Conservation (phyloP, 2,113 vertebrate species). For the Rhabdomys dilectus region DNA sequence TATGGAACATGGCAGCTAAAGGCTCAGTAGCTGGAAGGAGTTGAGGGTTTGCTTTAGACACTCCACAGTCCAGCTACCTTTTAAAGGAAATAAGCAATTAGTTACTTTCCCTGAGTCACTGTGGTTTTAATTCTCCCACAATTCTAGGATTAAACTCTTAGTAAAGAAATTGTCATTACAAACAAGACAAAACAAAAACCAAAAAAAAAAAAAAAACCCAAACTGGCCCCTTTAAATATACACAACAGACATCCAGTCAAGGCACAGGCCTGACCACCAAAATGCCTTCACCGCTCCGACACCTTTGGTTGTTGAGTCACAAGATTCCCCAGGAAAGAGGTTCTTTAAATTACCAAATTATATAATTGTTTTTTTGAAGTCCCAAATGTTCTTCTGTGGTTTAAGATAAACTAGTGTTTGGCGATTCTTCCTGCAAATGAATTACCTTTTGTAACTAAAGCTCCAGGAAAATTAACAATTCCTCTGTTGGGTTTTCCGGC, state of each 20-base stretch:
- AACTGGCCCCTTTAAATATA: slow-evolving; percentile 63
- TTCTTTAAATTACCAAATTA: slow-evolving; percentile 58
- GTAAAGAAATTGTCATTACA: slow-evolving; percentile 83
- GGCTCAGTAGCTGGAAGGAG: slow-evolving; percentile 46
- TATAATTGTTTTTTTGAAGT: slow-evolving; percentile 60
- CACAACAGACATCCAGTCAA: slow-evolving; percentile 28
- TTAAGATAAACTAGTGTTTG: slow-evolving; percentile 65
- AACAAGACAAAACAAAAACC: not conserved
- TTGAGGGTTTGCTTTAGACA: slow-evolving; percentile 75
- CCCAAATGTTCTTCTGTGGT: slow-evolving; percentile 56
- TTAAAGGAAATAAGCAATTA: slow-evolving; percentile 85
- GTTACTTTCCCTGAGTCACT: slow-evolving; percentile 82
- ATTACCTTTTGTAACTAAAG: slow-evolving; percentile 36
- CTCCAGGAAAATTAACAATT: slow-evolving; percentile 32
- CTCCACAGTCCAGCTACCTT: slow-evolving; percentile 73
- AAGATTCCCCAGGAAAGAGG: slow-evolving; percentile 58
- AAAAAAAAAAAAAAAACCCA: slow-evolving; percentile 15
- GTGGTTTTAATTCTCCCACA: slow-evolving; percentile 76
- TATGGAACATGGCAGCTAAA: not conserved
- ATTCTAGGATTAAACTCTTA: slow-evolving; percentile 83
- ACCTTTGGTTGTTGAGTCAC: not conserved
- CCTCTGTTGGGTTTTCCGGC: not conserved
- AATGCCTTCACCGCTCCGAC: not conserved
- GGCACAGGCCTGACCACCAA: not conserved
- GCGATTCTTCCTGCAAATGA: slow-evolving; percentile 49